Evolutionary conservation across 2,888 invertebrate species (phyloP), one percentile per base, ranked within the genome.

Genomic region (Spodoptera littoralis): DNA sequence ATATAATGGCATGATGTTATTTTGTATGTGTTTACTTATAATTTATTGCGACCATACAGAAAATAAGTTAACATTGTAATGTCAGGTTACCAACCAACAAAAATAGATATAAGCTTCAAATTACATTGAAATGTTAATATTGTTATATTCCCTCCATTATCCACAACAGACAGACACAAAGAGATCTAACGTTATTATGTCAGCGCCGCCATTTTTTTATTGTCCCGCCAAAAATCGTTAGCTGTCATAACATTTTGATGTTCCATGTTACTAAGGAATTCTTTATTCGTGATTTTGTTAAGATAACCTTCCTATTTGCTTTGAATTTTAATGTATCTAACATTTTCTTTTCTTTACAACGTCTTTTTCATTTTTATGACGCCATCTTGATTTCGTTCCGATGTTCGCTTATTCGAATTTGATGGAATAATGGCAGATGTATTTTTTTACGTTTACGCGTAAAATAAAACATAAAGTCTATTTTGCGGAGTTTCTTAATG

Each of bases 231-330:
- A 80, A 80, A 84, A 77, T 76, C 65, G 57, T 75, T 59, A 65
- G 50, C 68, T 63, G 73, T 73, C 76, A 82, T 78, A 80, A 76
- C 72, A 77, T 80, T 79, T 82, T 82, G 77, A 82, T 72, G 77
- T 69, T 52, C 75, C 46, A 53, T 48, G 45, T 62, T 75, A 12
- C 49, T n/a, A 60, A 76, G 57, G 61, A 74, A 78, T 74, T 77
- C 72, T 68, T 72, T 70, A 70, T 70, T 69, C 64, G 54, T 47
- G 76, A 80, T 76, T 64, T 75, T 63, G 70, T 69, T 76, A 55
- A 46, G 64, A 72, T 71, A 76, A 77, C 72, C 70, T 74, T 73
- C 66, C 60, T 73, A 73, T 82, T 80, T 69, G 81, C 77, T 83
- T 72, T 72, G 77, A 79, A 79, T 79, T 68, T 64, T 69, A 70